Conservation (phyloP, 2,888 invertebrate species). For the Anagyrus pseudococci region DNA sequence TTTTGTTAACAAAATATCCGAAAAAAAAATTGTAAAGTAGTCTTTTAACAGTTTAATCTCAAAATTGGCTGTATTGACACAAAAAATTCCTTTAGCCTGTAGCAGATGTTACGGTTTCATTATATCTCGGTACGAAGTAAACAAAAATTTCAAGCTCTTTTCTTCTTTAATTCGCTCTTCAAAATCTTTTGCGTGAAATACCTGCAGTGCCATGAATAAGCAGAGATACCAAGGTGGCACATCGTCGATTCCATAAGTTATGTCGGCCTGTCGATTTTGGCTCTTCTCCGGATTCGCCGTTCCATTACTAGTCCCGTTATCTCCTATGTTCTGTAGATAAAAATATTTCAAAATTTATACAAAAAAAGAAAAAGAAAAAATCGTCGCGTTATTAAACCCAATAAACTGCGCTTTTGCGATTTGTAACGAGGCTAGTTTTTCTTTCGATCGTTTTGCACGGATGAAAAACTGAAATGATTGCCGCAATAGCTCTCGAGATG, state of each 20-base stretch:
- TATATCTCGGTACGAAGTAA: neutral
- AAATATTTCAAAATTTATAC: slow-evolving; percentile 2
- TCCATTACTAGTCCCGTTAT: neutral
- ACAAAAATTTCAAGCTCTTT: neutral
- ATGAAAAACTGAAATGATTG: too few relatives aligned
- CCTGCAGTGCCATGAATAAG: slow-evolving; percentile 82
- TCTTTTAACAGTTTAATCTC: too few relatives aligned
- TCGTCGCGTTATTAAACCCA: too few relatives aligned
- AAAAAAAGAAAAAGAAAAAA: too few relatives aligned
- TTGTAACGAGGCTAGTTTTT: too few relatives aligned
- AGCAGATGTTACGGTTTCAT: neutral
- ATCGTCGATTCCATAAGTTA: slow-evolving; percentile 80
- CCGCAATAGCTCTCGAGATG: too few relatives aligned
- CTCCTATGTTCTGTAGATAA: slow-evolving; percentile 15
- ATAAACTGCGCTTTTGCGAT: too few relatives aligned
- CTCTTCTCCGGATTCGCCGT: neutral
- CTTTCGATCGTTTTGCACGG: too few relatives aligned
- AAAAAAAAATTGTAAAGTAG: too few relatives aligned
- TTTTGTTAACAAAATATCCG: neutral
- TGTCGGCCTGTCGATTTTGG: slow-evolving; percentile 50
- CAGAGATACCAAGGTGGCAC: slow-evolving; percentile 85
- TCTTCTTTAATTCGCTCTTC: neutral
- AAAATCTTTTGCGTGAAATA: slow-evolving; percentile 48
- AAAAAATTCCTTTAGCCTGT: too few relatives aligned
- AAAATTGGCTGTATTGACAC: too few relatives aligned